phyloP scores from a whole-genome alignment of 37 sponge, comb jelly and placozoan genomes.

The Aplysina aerophoba region DNA sequence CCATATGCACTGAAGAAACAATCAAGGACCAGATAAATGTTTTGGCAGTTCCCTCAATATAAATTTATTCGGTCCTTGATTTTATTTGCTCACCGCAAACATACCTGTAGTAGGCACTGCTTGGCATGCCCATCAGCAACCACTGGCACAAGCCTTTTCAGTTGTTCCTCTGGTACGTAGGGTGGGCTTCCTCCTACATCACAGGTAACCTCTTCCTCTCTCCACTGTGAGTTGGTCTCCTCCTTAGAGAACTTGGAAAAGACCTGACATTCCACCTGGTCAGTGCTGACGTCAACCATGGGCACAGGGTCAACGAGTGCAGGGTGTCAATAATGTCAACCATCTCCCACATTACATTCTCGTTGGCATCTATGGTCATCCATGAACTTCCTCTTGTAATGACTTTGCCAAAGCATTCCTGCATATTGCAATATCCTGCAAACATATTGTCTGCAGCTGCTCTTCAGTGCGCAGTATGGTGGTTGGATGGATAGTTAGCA shows the following conservation, averaged over 20 bases:
- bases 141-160: slow-evolving; percentile 16
- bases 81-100: no score
- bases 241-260: slow-evolving; percentile 7
- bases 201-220: background rate
- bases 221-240: background rate
- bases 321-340: background rate
- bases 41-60: no score
- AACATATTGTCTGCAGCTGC: background rate
- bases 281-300: background rate
- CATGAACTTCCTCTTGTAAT: background rate
- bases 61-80: no score
- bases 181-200: background rate
- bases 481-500: slow-evolving; percentile 10
- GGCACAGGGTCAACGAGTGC: slow-evolving; percentile 12
- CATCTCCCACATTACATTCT: slow-evolving; percentile 19
- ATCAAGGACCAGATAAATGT: no score
- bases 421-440: background rate
- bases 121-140: slow-evolving; percentile 32
- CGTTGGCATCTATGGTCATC: background rate
- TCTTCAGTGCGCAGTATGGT: background rate
- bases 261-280: background rate
- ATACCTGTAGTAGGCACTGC: slow-evolving; percentile 20
- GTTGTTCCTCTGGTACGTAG: slow-evolving; percentile 19
- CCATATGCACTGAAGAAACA: no score
- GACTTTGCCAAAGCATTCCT: slow-evolving; percentile 15